These are phyloP conservation scores for Parapsyche elsis DNA, from an alignment of 1,140 invertebrate genomes.

Conservation along the genomic window DNA sequence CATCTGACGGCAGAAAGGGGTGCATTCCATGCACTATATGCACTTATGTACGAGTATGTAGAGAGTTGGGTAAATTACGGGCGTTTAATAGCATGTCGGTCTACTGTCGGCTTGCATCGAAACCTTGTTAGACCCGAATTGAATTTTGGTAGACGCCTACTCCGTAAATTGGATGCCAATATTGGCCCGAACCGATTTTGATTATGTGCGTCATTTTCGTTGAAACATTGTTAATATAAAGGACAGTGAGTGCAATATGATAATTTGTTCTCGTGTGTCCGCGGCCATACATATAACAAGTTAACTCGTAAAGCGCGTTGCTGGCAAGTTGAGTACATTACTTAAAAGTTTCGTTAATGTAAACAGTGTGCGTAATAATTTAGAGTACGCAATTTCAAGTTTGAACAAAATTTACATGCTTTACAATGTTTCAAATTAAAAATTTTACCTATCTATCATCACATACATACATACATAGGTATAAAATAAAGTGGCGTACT, in stretches of 20 bases:
- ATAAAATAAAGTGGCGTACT: too few species aligned
- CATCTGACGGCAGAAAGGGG: too few species aligned
- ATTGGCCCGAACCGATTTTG: neutral
- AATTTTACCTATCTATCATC: too few species aligned
- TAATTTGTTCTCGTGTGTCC: constrained; percentile 2
- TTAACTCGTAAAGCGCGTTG: constrained; percentile 23
- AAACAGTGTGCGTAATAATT: neutral
- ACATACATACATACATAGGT: too few species aligned
- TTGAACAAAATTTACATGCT: neutral
- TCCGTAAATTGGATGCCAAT: neutral
- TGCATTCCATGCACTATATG: neutral
- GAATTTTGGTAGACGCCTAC: neutral
- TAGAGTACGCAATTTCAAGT: constrained; percentile 23
- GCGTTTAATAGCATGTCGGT: neutral
- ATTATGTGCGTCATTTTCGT: neutral
- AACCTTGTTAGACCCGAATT: constrained; percentile 1
- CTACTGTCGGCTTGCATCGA: neutral
- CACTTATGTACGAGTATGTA: neutral
- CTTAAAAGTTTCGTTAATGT: constrained; percentile 30
- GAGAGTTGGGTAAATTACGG: neutral
- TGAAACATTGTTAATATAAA: neutral
- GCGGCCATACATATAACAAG: neutral
- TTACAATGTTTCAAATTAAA: neutral
- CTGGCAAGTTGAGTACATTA: neutral
- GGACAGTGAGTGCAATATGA: neutral